Evolutionary conservation across 2,888 invertebrate genomes (phyloP), one percentile per base, ranked within the genome.

Genomic region (Scaptomyza parva): DNA sequence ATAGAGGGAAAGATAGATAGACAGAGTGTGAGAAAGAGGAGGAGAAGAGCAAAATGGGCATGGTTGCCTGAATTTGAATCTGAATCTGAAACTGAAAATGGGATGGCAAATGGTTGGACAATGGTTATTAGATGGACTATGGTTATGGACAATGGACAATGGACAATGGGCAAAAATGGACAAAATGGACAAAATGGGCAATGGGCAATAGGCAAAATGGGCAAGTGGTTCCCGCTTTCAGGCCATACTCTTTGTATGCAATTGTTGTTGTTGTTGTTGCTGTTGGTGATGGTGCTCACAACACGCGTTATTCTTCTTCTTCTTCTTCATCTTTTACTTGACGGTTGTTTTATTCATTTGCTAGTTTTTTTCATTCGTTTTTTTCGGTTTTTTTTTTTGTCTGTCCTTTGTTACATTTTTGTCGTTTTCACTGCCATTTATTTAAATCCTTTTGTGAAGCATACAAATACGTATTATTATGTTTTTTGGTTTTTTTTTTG

Each of bases 81-180:
- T 54, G 61, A 74, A 62, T 66, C 59, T 76, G 78, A 61, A n/a
- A n/a, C n/a, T n/a, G n/a, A n/a, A n/a, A n/a, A 78, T 76, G 69
- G 75, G 53, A 73, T 76, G 75, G 78, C 61, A 71, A 61, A 80
- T 80, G 86, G n/a, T n/a, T n/a, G n/a, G 86, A 82, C 82, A 85
- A 79, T 79, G 82, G 75, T 75, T 86, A 69, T 75, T 76, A 73
- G 61, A 79, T 79, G 79, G 78, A 72, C 78, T 61, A 71, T 71
- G 71, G 66, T 40, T 61, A 68, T 69, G 71, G 70, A 72, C 66
- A 70, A 69, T 68, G 67, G 67, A 28, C 68, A 60, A 69, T 67
- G 69, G 59, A 1, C 28, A 69, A 44, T 74, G 78, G 78, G 41
- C 51, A 67, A 52, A 52, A 57, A 57, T 52, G 47, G 64, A 20